phyloP scores from a whole-genome alignment of 2,888 invertebrate genomes.

The Mellilla xanthometata region DNA sequence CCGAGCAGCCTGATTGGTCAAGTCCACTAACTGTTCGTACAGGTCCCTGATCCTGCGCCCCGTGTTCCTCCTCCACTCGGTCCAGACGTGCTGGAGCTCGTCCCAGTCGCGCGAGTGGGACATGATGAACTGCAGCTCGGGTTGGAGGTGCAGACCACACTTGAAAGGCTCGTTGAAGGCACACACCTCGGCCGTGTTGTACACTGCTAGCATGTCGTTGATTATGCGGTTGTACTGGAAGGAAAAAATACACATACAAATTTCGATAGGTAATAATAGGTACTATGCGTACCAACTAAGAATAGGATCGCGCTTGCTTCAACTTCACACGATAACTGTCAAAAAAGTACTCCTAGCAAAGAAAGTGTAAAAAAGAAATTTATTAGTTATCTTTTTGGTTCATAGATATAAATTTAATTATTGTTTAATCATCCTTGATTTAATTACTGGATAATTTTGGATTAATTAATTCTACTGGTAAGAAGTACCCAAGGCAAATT shows the following conservation, averaged over 20 bases:
- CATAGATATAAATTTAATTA: no score
- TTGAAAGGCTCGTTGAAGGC: conserved; percentile 92
- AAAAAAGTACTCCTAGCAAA: no score
- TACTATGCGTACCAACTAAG: no score
- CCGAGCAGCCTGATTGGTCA: conserved; percentile 91
- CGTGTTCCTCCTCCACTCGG: conserved; percentile 94
- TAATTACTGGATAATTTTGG: no score
- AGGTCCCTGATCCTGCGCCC: conserved; percentile 90
- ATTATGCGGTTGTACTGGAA: conserved; percentile 92
- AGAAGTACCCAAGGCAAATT: no score
- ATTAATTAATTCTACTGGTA: no score
- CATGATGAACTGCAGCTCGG: conserved; percentile 90
- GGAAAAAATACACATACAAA: neutral
- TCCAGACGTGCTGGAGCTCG: conserved; percentile 93
- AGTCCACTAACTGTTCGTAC: conserved; percentile 89
- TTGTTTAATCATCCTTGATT: no score
- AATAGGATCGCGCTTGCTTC: no score
- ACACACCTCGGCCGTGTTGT: conserved; percentile 92
- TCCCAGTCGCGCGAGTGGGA: conserved; percentile 91
- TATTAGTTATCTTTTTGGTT: no score
- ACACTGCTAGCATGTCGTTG: conserved; percentile 94
- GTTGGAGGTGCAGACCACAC: conserved; percentile 91
- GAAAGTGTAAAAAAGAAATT: no score
- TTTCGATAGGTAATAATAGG: no score
- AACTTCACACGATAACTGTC: no score